Evolutionary conservation across 2,113 vertebrate species (phyloP).

Genomic region (Tragelaphus strepsiceros): DNA sequence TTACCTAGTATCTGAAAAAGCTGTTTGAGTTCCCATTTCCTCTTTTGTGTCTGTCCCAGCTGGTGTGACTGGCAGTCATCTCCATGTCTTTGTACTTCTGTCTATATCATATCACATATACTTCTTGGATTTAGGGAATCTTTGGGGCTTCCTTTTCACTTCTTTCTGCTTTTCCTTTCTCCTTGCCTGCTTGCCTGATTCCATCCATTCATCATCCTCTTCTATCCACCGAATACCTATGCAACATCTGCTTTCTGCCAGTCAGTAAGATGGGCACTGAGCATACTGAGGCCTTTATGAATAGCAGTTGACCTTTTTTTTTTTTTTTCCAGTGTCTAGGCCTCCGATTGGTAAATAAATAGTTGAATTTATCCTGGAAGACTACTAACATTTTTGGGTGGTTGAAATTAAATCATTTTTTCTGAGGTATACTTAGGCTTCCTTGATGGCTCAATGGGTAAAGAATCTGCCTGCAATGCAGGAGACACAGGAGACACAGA

Average conservation of each 20-base stretch:
- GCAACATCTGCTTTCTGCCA: neutral
- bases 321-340: neutral
- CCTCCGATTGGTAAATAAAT: neutral
- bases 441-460: neutral
- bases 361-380: neutral
- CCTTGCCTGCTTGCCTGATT: neutral
- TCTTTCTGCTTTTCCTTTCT: neutral
- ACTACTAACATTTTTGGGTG: neutral
- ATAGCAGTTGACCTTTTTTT: neutral
- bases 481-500: neutral
- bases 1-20: neutral
- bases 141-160: neutral
- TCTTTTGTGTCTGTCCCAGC: neutral
- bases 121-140: neutral
- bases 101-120: neutral
- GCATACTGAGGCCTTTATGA: neutral
- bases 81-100: neutral
- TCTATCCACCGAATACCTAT: fast-evolving
- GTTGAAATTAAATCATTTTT: neutral
- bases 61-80: too few species aligned
- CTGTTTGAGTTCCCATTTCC: neutral
- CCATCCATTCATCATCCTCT: neutral
- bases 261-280: neutral
- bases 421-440: neutral
- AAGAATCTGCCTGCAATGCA: neutral